phyloP scores from a whole-genome alignment of 2,888 invertebrate genomes.

The Argynnis bischoffii region DNA sequence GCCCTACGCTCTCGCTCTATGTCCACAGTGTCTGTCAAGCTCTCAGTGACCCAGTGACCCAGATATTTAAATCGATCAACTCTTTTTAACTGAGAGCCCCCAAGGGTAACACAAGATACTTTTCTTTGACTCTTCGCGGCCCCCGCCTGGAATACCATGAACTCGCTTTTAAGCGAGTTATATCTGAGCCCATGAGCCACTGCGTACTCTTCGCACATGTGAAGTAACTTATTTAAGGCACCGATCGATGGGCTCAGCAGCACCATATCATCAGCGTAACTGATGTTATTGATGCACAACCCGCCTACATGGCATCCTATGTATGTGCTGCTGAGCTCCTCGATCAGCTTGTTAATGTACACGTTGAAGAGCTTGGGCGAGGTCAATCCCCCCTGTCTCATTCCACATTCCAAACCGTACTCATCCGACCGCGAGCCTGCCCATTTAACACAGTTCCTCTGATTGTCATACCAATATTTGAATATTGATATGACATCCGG shows the following conservation, averaged over 20 bases:
- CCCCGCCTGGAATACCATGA: neutral
- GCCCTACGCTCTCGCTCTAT: constrained; percentile 1
- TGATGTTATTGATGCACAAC: constrained; percentile 2
- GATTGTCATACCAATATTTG: constrained; percentile 39
- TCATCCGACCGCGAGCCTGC: constrained; percentile 23
- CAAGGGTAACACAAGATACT: neutral
- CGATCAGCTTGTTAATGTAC: constrained; percentile 10
- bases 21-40: neutral
- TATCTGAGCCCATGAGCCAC: neutral
- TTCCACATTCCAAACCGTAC: constrained; percentile 35
- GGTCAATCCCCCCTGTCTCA: constrained; percentile 35
- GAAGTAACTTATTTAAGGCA: neutral
- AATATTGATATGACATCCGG: constrained; percentile 18
- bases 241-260: constrained; percentile 5
- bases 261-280: constrained; percentile 5
- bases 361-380: constrained; percentile 5
- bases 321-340: constrained; percentile 2
- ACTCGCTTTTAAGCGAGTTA: neutral
- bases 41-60: neutral
- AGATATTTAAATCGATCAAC: constrained; percentile 1
- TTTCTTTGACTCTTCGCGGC: neutral
- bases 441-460: constrained; percentile 39
- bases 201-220: neutral
- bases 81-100: neutral
- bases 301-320: constrained; percentile 1